Conservation (phyloP, 1,140 invertebrate species). For the Conus ventricosus region DNA sequence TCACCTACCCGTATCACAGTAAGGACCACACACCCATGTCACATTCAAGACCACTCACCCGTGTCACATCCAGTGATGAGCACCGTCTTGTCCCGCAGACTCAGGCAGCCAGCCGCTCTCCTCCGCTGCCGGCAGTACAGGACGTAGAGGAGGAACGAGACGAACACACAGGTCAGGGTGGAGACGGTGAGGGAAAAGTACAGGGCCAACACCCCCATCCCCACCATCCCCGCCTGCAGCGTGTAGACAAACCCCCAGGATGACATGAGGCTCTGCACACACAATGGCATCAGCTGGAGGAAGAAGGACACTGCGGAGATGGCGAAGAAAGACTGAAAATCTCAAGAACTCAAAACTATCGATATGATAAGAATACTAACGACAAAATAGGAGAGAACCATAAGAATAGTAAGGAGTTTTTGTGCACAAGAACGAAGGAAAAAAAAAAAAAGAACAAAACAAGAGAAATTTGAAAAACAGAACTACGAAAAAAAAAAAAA, state of each 20-base stretch:
- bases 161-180: neutral
- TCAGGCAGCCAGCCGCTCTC: neutral
- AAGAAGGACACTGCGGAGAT: neutral
- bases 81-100: neutral
- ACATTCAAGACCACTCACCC: neutral
- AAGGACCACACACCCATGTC: neutral
- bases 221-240: conserved; percentile 5
- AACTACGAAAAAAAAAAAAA: too few relatives aligned
- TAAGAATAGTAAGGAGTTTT: too few relatives aligned
- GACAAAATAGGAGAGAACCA: too few relatives aligned
- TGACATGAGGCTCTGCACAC: neutral
- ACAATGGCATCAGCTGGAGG: neutral
- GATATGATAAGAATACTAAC: too few relatives aligned
- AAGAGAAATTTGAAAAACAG: too few relatives aligned
- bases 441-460: too few relatives aligned
- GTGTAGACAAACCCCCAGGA: neutral
- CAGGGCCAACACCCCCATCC: neutral
- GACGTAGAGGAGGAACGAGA: neutral
- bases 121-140: neutral
- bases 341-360: too few relatives aligned
- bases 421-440: too few relatives aligned
- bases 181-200: neutral
- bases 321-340: neutral
- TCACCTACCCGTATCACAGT: neutral
- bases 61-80: conserved; percentile 22